These are phyloP conservation scores for Knipowitschia caucasica DNA, from an alignment of 2,797 vertebrate genomes.

Conservation along the genomic window DNA sequence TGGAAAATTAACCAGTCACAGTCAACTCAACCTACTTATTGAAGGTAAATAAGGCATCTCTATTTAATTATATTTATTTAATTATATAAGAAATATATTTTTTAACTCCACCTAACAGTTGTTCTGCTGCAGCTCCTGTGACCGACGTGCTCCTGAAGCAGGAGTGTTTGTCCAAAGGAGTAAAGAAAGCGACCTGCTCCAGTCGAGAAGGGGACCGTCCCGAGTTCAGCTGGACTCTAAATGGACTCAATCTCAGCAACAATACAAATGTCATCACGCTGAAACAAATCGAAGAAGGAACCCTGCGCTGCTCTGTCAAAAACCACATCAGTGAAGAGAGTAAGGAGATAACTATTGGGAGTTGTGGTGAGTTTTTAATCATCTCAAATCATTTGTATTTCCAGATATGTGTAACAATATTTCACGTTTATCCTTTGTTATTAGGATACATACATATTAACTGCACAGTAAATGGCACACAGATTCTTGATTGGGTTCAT, in stretches of 20 bases:
- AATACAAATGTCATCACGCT: conserved; percentile 38
- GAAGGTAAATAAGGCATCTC: conserved; percentile 40
- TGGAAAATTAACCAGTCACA: accelerated
- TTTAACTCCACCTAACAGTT: neutral
- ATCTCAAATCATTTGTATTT: neutral
- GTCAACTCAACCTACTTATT: conserved; percentile 27
- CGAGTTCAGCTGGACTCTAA: conserved; percentile 54
- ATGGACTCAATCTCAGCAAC: conserved; percentile 30
- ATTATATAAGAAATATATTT: neutral
- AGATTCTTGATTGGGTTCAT: conserved; percentile 27
- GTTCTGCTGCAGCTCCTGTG: conserved; percentile 46
- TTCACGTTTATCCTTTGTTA: neutral
- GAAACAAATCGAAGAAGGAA: conserved; percentile 29
- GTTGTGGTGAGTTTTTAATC: conserved; percentile 42
- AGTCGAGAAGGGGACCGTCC: conserved; percentile 30
- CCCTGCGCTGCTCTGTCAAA: conserved; percentile 35
- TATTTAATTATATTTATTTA: neutral
- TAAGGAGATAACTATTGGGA: accelerated
- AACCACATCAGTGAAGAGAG: conserved; percentile 15
- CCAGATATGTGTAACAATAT: too few relatives aligned
- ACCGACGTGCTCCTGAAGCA: conserved; percentile 26
- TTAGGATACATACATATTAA: conserved; percentile 21
- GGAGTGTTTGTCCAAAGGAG: conserved; percentile 52
- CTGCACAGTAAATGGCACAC: conserved; percentile 31
- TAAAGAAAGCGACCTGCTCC: conserved; percentile 39